Evolutionary conservation across 2,113 vertebrate genomes (phyloP).

Genomic region (Xyrauchen texanus): DNA sequence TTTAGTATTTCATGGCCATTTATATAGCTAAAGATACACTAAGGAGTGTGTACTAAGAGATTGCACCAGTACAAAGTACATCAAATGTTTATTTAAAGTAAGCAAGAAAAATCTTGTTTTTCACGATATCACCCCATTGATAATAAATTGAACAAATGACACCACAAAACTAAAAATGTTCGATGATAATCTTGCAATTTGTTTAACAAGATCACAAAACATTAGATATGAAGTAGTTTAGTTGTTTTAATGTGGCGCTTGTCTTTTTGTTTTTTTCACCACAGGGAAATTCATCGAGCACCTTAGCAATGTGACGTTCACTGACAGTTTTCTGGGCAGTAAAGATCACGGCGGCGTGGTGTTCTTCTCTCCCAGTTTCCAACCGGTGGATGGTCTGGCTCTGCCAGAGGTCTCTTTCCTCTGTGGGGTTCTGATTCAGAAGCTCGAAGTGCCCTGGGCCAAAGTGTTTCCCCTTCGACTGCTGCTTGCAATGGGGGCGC

Average conservation of each 20-base stretch:
- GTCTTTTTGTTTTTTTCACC: conserved; percentile 4
- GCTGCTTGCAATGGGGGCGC: conserved; percentile 86
- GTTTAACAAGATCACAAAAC: neutral
- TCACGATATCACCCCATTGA: too few relatives aligned
- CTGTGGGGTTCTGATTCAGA: conserved; percentile 89
- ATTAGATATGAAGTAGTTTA: neutral
- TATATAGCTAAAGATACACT: too few relatives aligned
- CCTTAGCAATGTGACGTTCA: conserved; percentile 88
- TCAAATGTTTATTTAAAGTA: too few relatives aligned
- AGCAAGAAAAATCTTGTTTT: too few relatives aligned
- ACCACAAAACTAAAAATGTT: too few relatives aligned
- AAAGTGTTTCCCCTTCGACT: conserved; percentile 93
- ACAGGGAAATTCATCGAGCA: conserved; percentile 86
- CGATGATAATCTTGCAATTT: neutral
- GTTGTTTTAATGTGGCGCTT: neutral
- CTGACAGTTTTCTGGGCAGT: conserved; percentile 84
- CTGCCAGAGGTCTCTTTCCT: conserved; percentile 83
- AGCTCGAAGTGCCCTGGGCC: conserved; percentile 92
- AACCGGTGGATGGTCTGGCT: conserved; percentile 79
- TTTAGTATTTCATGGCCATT: too few relatives aligned
- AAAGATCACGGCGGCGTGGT: conserved; percentile 92
- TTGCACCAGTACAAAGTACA: too few relatives aligned
- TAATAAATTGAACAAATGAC: too few relatives aligned
- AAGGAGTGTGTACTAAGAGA: too few relatives aligned
- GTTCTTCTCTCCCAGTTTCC: conserved; percentile 86